phyloP scores from a whole-genome alignment of 2,888 invertebrate genomes.

The Tetanocera ferruginea region DNA sequence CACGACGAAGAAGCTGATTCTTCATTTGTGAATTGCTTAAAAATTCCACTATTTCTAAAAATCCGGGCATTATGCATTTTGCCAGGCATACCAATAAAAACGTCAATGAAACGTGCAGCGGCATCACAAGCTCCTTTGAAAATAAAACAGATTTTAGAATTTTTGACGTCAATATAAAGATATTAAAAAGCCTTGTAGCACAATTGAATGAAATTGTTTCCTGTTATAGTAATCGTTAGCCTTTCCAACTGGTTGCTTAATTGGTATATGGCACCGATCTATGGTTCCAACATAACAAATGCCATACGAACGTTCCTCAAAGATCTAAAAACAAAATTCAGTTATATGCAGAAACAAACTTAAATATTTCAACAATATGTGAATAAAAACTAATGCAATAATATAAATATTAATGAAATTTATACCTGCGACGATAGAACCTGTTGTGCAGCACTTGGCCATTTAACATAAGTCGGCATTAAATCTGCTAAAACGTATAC shows the following conservation, averaged over 20 bases:
- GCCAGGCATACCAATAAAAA: slow-evolving; percentile 34
- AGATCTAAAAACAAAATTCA: not conserved
- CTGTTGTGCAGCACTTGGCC: not conserved
- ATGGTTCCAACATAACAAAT: slow-evolving; percentile 17
- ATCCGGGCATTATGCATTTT: slow-evolving; percentile 27
- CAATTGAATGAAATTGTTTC: slow-evolving; percentile 18
- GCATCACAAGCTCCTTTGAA: slow-evolving; percentile 15
- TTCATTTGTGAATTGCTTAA: not conserved
- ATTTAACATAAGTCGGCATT: not conserved
- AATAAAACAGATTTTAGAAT: not conserved
- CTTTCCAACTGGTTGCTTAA: slow-evolving; percentile 20
- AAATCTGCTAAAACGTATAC: not conserved
- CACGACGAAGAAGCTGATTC: not conserved
- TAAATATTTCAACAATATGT: not conserved
- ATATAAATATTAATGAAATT: not conserved
- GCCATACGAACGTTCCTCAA: not conserved
- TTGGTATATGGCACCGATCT: slow-evolving; percentile 32
- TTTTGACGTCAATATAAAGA: not conserved
- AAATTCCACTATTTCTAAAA: not conserved
- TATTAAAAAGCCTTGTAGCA: slow-evolving; percentile 14
- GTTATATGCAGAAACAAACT: not conserved
- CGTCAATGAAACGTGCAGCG: slow-evolving; percentile 6
- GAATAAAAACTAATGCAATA: not conserved
- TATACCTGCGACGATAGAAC: not conserved
- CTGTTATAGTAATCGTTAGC: slow-evolving; percentile 11